A percentile compares a stretch with the other conserved stretches of the same genome.
These are phyloP conservation scores for Conger conger DNA, from an alignment of 2,113 vertebrate genomes.

Conservation along the genomic window DNA sequence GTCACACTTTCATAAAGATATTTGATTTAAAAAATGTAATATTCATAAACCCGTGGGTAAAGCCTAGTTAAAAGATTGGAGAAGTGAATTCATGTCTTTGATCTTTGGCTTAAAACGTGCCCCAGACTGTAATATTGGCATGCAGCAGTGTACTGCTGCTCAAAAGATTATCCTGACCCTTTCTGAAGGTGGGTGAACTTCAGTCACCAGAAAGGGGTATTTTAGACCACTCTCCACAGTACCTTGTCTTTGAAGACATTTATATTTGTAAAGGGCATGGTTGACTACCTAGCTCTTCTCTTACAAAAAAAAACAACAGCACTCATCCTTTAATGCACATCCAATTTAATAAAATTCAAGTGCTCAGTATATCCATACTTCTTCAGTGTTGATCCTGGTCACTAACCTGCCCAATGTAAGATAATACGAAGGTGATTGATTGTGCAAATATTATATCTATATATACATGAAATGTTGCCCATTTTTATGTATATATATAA, in stretches of 20 bases:
- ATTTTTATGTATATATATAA: too few relatives aligned
- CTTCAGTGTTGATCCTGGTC: not conserved
- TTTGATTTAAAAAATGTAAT: conserved; percentile 17
- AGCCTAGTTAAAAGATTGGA: conserved; percentile 4
- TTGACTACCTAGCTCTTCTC: not conserved
- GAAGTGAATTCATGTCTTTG: conserved; percentile 15
- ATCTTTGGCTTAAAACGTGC: conserved; percentile 11
- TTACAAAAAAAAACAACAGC: not conserved
- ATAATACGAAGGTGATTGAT: not conserved
- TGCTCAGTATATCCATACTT: not conserved
- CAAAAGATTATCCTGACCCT: conserved; percentile 10
- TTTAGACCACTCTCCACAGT: not conserved
- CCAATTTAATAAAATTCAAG: not conserved
- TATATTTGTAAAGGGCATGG: not conserved
- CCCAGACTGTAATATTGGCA: not conserved
- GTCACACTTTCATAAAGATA: not conserved
- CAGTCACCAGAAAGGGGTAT: not conserved
- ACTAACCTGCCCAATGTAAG: not conserved
- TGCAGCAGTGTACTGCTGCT: not conserved
- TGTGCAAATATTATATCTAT: too few relatives aligned
- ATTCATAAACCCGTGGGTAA: not conserved
- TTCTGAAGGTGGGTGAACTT: not conserved
- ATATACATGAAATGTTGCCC: too few relatives aligned
- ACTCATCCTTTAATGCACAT: not conserved
- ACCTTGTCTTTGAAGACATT: not conserved